These are phyloP conservation scores for Synanceia verrucosa DNA, from an alignment of 2,797 vertebrate genomes.

Conservation along the genomic window DNA sequence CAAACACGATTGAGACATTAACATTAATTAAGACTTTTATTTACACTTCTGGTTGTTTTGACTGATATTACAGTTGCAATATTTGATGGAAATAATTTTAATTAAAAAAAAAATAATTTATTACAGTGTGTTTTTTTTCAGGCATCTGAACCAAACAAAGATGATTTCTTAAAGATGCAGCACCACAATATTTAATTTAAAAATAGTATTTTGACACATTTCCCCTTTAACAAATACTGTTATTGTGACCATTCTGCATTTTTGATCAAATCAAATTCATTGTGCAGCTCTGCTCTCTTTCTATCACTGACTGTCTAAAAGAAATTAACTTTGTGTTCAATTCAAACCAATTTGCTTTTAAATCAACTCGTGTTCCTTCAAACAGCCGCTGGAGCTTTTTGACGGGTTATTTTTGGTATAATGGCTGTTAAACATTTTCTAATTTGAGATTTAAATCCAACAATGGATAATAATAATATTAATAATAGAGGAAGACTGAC, in stretches of 20 bases:
- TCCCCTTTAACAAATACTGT: too few relatives aligned
- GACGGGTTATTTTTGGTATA: not conserved
- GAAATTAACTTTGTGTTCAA: not conserved
- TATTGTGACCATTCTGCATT: too few relatives aligned
- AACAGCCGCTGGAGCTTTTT: not conserved
- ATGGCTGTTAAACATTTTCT: not conserved
- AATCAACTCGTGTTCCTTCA: not conserved
- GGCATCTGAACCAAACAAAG: too few relatives aligned
- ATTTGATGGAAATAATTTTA: too few relatives aligned
- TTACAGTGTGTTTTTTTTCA: too few relatives aligned
- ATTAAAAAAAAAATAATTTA: too few relatives aligned
- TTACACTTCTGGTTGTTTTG: not conserved
- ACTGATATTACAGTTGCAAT: too few relatives aligned
- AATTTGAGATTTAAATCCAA: slow-evolving; percentile 6
- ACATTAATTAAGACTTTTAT: not conserved
- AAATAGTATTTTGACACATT: too few relatives aligned
- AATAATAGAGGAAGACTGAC: slow-evolving; percentile 20
- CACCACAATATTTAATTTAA: too few relatives aligned
- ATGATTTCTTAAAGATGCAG: too few relatives aligned
- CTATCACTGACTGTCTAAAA: not conserved
- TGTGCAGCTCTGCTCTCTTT: not conserved
- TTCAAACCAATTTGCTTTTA: not conserved
- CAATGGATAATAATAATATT: not conserved
- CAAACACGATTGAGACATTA: not conserved
- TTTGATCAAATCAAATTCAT: too few relatives aligned